A percentile compares a stretch with the other conserved stretches of the same genome.
Evolutionary conservation across 2,797 vertebrate species (phyloP).

Genomic region (Chloroceryle amazona): DNA sequence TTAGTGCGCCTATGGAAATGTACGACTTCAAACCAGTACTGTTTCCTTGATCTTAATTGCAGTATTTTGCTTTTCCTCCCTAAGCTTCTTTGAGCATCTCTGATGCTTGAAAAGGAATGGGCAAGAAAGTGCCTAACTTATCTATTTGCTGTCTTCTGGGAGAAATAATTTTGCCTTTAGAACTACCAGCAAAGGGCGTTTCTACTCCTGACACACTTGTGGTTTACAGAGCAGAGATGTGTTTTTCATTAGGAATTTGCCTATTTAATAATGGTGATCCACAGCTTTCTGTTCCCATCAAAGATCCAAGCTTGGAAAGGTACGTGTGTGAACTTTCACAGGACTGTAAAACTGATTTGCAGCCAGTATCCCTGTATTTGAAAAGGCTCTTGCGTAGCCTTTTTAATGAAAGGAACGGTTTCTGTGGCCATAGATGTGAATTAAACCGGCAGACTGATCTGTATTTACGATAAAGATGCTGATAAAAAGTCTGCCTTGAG

Average conservation of each 20-base stretch:
- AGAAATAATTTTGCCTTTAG: conserved; percentile 1
- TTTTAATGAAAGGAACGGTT: conserved; percentile 27
- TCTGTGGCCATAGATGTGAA: conserved; percentile 18
- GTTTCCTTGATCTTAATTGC: neutral
- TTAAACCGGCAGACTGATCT: conserved; percentile 43
- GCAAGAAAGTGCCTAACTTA: neutral
- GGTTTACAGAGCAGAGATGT: neutral
- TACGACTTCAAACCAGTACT: neutral
- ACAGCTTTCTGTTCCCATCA: neutral
- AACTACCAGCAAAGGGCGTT: neutral
- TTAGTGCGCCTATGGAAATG: neutral
- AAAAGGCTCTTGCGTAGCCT: neutral
- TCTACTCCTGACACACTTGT: neutral
- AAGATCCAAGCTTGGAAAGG: neutral
- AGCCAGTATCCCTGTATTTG: neutral
- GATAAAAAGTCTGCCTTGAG: conserved; percentile 51
- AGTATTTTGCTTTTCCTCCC: neutral
- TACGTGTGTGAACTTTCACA: neutral
- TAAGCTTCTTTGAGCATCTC: neutral
- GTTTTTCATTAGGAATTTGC: conserved; percentile 4
- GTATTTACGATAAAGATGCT: conserved; percentile 46
- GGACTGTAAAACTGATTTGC: neutral
- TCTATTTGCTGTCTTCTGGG: neutral
- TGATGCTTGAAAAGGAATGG: neutral
- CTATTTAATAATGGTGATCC: conserved; percentile 13